These are phyloP conservation scores for Cryptophagus acutangulus DNA, from an alignment of 2,888 invertebrate genomes.

Conservation along the genomic window DNA sequence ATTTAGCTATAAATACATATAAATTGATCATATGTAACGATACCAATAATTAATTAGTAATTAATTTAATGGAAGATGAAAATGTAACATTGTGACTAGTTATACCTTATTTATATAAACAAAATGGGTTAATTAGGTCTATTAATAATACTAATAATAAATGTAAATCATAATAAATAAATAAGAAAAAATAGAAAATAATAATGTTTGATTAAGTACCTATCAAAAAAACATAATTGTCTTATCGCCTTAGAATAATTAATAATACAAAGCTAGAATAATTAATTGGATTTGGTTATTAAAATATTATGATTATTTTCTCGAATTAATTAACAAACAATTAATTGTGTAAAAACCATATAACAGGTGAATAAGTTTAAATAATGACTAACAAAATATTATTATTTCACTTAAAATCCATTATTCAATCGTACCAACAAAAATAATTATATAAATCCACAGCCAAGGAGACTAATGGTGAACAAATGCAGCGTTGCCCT, in stretches of 20 bases:
- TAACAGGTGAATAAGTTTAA: slow-evolving; percentile 2
- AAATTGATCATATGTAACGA: no score
- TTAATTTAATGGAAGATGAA: slow-evolving; percentile 8
- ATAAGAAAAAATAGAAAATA: not conserved
- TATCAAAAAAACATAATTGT: not conserved
- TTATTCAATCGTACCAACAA: not conserved
- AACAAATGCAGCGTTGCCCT: not conserved
- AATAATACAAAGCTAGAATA: no score
- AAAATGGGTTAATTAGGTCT: slow-evolving; percentile 1
- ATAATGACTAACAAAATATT: not conserved
- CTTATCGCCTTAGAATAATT: no score
- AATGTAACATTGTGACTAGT: slow-evolving; percentile 8
- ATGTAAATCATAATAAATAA: not conserved
- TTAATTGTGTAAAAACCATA: slow-evolving; percentile 5
- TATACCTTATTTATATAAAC: slow-evolving; percentile 1
- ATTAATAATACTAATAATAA: slow-evolving; percentile 2
- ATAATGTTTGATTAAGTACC: slow-evolving; percentile 3
- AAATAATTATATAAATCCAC: slow-evolving; percentile 3
- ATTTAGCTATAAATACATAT: slow-evolving; percentile 7
- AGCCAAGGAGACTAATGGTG: slow-evolving; percentile 8
- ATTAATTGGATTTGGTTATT: slow-evolving; percentile 2
- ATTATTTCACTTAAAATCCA: not conserved
- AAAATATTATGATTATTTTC: no score
- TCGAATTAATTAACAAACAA: no score
- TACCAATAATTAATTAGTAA: no score